These are phyloP conservation scores for Cheumatopsyche charites DNA, from an alignment of 1,140 invertebrate genomes.

Conservation along the genomic window DNA sequence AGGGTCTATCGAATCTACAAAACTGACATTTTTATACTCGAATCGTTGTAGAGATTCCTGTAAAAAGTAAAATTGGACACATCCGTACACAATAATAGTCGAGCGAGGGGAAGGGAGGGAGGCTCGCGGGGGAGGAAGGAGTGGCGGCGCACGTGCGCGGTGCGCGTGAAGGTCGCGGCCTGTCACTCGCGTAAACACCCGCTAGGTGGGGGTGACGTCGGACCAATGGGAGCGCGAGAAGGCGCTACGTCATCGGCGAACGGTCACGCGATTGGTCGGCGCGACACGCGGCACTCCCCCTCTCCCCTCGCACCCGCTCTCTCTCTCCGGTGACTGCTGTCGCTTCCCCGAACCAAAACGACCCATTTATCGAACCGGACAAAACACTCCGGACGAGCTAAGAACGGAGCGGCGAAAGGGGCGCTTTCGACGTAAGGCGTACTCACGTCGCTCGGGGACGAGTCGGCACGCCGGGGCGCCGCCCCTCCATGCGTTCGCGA, in stretches of 20 bases:
- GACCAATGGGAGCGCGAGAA: constrained; percentile 31
- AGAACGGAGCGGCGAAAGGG: too few species aligned
- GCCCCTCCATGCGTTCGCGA: constrained; percentile 26
- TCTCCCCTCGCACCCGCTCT: constrained; percentile 16
- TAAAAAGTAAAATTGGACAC: too few species aligned
- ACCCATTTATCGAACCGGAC: neutral
- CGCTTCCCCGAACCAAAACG: too few species aligned
- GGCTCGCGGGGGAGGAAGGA: neutral
- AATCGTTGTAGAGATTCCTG: too few species aligned
- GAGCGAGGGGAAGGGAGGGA: neutral
- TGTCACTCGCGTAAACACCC: constrained; percentile 18
- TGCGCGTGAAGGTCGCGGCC: constrained; percentile 18
- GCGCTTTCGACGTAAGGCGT: neutral
- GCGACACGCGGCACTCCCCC: constrained; percentile 7
- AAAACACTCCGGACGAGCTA: too few species aligned
- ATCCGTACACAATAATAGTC: neutral
- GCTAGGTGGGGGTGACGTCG: neutral
- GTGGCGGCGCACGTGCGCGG: constrained; percentile 1
- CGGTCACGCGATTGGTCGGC: constrained; percentile 37
- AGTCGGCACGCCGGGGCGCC: too few species aligned
- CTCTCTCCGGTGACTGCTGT: too few species aligned
- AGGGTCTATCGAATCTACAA: too few species aligned
- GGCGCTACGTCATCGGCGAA: constrained; percentile 33
- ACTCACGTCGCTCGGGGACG: too few species aligned
- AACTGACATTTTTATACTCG: too few species aligned